These are phyloP conservation scores for Loripinus fragilis DNA, from an alignment of 2,888 invertebrate genomes.

Conservation along the genomic window DNA sequence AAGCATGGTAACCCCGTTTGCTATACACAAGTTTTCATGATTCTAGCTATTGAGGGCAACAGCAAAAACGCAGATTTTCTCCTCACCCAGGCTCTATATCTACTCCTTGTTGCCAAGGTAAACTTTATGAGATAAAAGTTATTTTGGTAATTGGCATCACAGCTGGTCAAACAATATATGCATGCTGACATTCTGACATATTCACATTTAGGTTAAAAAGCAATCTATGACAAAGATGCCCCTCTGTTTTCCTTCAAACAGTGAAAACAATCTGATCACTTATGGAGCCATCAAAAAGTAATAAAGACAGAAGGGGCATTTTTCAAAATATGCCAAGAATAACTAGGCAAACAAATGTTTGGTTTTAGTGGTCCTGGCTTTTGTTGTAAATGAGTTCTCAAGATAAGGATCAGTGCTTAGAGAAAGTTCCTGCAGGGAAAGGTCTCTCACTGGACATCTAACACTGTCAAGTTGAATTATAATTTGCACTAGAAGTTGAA, in stretches of 20 bases:
- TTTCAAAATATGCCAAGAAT: slow-evolving; percentile 16
- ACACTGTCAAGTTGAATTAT: too few relatives aligned
- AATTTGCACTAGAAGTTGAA: too few relatives aligned
- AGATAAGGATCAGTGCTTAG: too few relatives aligned
- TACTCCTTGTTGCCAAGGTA: background rate
- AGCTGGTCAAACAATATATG: slow-evolving; percentile 5
- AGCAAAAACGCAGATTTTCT: too few relatives aligned
- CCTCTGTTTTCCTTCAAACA: background rate
- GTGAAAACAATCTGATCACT: background rate
- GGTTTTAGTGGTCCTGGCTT: background rate
- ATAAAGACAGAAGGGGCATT: background rate
- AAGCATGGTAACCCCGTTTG: too few relatives aligned
- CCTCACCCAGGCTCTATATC: too few relatives aligned
- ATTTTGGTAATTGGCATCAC: background rate
- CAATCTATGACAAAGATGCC: background rate
- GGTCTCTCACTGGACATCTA: too few relatives aligned
- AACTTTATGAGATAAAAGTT: background rate
- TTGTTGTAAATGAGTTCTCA: too few relatives aligned
- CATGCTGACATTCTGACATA: background rate
- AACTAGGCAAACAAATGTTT: slow-evolving; percentile 11
- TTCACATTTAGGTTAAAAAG: slow-evolving; percentile 2
- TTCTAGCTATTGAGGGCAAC: too few relatives aligned
- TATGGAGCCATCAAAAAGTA: background rate
- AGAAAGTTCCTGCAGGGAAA: too few relatives aligned
- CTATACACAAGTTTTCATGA: too few relatives aligned